These are phyloP conservation scores for Avahi laniger DNA, from an alignment of 2,797 vertebrate genomes.

Conservation along the genomic window DNA sequence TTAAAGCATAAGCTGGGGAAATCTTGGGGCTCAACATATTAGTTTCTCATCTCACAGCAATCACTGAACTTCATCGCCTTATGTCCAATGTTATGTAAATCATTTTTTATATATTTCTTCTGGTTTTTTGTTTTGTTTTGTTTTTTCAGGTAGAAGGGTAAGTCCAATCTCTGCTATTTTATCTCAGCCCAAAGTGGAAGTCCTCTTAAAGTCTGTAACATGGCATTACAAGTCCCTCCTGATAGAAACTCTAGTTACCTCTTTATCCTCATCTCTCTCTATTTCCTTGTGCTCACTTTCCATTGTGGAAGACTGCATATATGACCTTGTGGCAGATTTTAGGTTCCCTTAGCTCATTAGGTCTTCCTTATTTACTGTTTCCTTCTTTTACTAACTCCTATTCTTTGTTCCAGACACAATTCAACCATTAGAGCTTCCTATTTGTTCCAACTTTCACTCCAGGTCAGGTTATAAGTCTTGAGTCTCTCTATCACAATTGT, in stretches of 20 bases:
- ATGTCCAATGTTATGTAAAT: not conserved
- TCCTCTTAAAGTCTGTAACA: not conserved
- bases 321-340: not conserved
- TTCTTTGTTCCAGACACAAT: not conserved
- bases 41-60: not conserved
- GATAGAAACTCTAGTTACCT: not conserved
- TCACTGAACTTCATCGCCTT: not conserved
- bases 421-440: not conserved
- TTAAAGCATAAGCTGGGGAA: not conserved
- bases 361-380: not conserved
- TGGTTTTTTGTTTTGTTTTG: not conserved
- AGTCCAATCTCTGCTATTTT: not conserved
- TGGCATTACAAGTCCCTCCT: not conserved
- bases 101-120: not conserved
- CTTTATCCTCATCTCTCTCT: not conserved
- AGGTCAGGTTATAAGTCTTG: not conserved
- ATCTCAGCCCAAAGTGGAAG: not conserved
- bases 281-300: not conserved
- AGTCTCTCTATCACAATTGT: not conserved
- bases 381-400: not conserved
- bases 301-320: not conserved
- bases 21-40: not conserved
- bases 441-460: not conserved
- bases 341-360: not conserved
- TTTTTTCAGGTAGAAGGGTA: not conserved